Conservation (phyloP, 2,888 invertebrate species). For the Syrista parreyssii region DNA sequence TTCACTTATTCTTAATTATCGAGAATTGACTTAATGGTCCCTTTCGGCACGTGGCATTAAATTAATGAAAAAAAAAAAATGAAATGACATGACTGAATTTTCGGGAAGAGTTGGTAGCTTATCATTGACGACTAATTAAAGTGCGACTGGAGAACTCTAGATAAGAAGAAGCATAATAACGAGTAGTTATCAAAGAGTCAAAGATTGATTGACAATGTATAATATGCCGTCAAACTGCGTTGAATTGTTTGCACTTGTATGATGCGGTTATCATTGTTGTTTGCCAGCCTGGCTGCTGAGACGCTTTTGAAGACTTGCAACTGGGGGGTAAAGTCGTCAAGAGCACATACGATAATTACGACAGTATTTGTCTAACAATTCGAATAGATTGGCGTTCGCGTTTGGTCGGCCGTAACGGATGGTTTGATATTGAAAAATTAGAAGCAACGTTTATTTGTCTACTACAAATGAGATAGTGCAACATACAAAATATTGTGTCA, state of each 20-base stretch:
- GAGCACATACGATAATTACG: background rate
- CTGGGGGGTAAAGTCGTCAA: background rate
- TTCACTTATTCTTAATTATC: background rate
- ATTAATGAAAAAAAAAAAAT: background rate
- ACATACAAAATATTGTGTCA: background rate
- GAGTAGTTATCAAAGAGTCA: conserved; percentile 33
- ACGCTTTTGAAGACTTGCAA: background rate
- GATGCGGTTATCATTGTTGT: conserved; percentile 33
- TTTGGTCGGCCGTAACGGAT: background rate
- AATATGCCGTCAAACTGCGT: conserved; percentile 30
- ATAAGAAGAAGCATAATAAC: conserved; percentile 5
- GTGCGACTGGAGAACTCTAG: conserved; percentile 31
- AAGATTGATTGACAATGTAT: conserved; percentile 49
- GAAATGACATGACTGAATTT: conserved; percentile 16
- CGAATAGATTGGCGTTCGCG: background rate
- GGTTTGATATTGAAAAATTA: background rate
- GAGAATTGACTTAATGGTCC: background rate
- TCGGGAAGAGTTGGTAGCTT: conserved; percentile 15
- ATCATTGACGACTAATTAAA: conserved; percentile 34
- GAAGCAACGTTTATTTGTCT: background rate
- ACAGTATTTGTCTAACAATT: background rate
- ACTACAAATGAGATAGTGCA: background rate
- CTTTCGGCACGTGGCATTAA: conserved; percentile 2
- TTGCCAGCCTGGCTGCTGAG: conserved; percentile 21
- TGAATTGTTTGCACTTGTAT: conserved; percentile 46